Base-by-base conservation (phyloP, 1,140 invertebrate genomes). In the Tetraneura akinire region DNA sequence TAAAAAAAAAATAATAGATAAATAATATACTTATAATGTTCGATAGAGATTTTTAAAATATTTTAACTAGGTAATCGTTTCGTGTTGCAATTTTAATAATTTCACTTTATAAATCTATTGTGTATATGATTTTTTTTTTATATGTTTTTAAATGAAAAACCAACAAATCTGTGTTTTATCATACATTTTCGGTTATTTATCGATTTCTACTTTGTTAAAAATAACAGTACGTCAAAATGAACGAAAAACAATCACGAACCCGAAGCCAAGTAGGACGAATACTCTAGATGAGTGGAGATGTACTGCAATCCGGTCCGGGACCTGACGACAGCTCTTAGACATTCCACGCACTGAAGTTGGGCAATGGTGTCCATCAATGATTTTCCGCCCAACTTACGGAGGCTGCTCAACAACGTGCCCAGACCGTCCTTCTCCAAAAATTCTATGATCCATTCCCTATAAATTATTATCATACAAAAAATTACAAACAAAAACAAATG, bases 311-410 rank as follows among this genome's bases (percentile, higher is more conserved):
- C 88, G 21, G 86, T 84, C 80, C 85, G 85, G 1, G 87, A 88
- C 82, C 89, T 88, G 83, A 89, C 86, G 23, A 89, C 85, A 1
- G 86, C 85, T 74, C 86, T 85, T 71, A 89, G 82, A 80, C 87
- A 88, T 5, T 83, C 80, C 5, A 88, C 85, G 82, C 86, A 87
- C 80, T 89, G 87, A 42, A 88, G 81, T 81, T 88, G 85, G 16
- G 86, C 80, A 23, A 88, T 73, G n/a, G 86, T 86, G 53, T 87
- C 86, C 11, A 85, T 82, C 29, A 88, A 14, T 1, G 74, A 60
- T 62, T 78, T 78, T 23, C 74, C 74, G 21, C 81, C 81, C 42
- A 88, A 82, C 11, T 84, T 83, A 42, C 87, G 85, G 80, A 89
- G 83, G 26, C 84, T 84, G 76, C 87, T 87, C 81, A 89, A 84